Evolutionary conservation across 1,140 invertebrate genomes (phyloP).

Genomic region (Drosophila ironensis): DNA sequence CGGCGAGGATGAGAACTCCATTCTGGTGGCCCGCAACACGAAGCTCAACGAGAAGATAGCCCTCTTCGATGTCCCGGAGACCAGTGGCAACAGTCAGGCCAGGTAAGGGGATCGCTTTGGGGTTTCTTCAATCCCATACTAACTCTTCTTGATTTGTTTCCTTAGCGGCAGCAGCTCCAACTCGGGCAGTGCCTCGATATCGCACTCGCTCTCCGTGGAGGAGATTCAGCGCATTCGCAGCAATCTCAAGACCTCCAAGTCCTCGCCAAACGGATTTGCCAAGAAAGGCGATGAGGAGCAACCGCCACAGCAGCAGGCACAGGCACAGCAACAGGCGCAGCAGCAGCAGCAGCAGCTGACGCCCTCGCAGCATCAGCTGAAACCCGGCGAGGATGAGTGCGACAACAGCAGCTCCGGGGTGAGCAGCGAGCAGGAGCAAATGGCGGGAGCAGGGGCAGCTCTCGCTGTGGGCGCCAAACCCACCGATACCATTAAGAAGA

Average conservation of each 20-base stretch:
- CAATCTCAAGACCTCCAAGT: constrained; percentile 91
- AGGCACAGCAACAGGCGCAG: neutral
- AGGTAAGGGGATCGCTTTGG: constrained; percentile 82
- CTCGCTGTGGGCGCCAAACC: constrained; percentile 59
- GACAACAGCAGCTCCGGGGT: constrained; percentile 94
- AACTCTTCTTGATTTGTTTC: neutral
- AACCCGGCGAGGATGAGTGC: constrained; percentile 86
- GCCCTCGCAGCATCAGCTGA: constrained; percentile 37
- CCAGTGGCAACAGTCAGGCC: constrained; percentile 87
- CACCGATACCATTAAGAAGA: constrained; percentile 81
- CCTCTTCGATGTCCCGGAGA: constrained; percentile 83
- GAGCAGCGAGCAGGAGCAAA: constrained; percentile 91
- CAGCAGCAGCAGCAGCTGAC: no score
- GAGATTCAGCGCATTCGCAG: constrained; percentile 93
- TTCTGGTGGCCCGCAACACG: constrained; percentile 75
- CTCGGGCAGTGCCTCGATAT: constrained; percentile 86
- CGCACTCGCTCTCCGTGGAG: constrained; percentile 92
- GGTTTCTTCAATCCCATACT: neutral
- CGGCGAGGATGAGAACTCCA: constrained; percentile 84
- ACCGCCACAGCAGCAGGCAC: constrained; percentile 12
- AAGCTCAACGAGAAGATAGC: constrained; percentile 81
- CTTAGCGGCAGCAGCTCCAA: constrained; percentile 84
- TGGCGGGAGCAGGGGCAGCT: constrained; percentile 47
- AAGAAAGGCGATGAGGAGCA: constrained; percentile 83
- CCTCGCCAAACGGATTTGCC: constrained; percentile 90